Conservation (phyloP, 1,140 invertebrate species). For the Conus ventricosus region DNA sequence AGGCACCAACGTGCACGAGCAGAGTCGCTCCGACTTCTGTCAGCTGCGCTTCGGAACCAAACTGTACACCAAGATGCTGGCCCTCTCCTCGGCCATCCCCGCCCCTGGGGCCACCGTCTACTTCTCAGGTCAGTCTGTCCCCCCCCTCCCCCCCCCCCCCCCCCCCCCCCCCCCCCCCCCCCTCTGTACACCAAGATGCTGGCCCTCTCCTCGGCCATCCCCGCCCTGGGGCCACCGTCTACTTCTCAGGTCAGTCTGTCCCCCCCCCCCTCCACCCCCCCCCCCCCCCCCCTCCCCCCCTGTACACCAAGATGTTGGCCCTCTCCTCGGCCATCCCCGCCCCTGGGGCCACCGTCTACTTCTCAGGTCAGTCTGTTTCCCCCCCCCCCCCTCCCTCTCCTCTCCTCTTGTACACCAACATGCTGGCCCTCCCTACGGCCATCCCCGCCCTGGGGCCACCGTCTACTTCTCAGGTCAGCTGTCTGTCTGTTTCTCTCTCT, state of each 20-base stretch:
- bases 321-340: slow-evolving; percentile 82
- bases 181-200: not conserved
- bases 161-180: not conserved
- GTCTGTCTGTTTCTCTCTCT: too few relatives aligned
- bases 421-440: slow-evolving; percentile 58
- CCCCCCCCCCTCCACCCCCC: too few relatives aligned
- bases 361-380: slow-evolving; percentile 77
- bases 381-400: not conserved
- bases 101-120: slow-evolving; percentile 84
- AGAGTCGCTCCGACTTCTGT: slow-evolving; percentile 83
- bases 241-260: slow-evolving; percentile 79
- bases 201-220: slow-evolving; percentile 73
- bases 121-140: slow-evolving; percentile 77
- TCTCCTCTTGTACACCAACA: not conserved
- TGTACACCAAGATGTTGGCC: slow-evolving; percentile 81
- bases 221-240: slow-evolving; percentile 82
- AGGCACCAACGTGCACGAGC: slow-evolving; percentile 80
- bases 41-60: slow-evolving; percentile 82
- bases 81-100: slow-evolving; percentile 82
- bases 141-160: not conserved
- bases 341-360: slow-evolving; percentile 83
- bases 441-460: slow-evolving; percentile 82
- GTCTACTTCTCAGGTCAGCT: slow-evolving; percentile 82
- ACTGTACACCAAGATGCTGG: slow-evolving; percentile 82
- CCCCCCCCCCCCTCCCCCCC: too few relatives aligned